Evolutionary conservation across 2,888 invertebrate genomes (phyloP), one percentile per base, ranked within the genome.

Genomic region (Ormyrus rosae): DNA sequence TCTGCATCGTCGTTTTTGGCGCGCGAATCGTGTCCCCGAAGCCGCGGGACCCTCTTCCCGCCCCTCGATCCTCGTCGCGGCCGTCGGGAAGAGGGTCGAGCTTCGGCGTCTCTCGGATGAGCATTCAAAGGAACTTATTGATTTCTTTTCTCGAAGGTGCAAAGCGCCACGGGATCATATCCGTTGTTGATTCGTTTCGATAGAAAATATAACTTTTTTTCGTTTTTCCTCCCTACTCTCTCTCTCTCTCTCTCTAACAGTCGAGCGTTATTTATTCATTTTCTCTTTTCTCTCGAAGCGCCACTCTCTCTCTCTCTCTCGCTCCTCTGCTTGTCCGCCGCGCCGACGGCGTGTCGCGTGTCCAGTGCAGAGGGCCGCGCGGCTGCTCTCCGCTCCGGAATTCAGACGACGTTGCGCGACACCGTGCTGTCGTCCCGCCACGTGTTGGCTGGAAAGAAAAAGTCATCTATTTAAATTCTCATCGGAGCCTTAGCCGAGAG

Each of bases 401-500:
- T 83, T 89, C 88, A 90, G 77, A 90, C 86, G 83, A 87, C 86
- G 83, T 88, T 89, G 83, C 87, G 90, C 63, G 89, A 86, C 63
- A 88, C 84, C 78, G 88, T 85, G 45, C 85, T 87, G 68, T 88
- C 89, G 80, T 89, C 89, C 82, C 88, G 86, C 90, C 90, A 90
- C 86, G 89, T 89, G 83, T 90, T 90, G 81, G 90, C 90, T 90
- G 87, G 84, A 87, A 89, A 89, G 83, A 88, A 86, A 86, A 88
- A 88, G 84, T 87, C 86, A 85, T 88, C 87, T 87, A 86, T 88
- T 88, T 85, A 87, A 84, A 88, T 86, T 88, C 85, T 85, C 86
- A 87, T 87, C 85, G 83, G 83, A 84, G 82, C 83, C 85, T 86
- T 82, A 83, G 82, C 77, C 84, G 80, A 81, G 69, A 45, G 53